Evolutionary conservation across 2,797 vertebrate genomes (phyloP).

Genomic region (Bucorvus abyssinicus): DNA sequence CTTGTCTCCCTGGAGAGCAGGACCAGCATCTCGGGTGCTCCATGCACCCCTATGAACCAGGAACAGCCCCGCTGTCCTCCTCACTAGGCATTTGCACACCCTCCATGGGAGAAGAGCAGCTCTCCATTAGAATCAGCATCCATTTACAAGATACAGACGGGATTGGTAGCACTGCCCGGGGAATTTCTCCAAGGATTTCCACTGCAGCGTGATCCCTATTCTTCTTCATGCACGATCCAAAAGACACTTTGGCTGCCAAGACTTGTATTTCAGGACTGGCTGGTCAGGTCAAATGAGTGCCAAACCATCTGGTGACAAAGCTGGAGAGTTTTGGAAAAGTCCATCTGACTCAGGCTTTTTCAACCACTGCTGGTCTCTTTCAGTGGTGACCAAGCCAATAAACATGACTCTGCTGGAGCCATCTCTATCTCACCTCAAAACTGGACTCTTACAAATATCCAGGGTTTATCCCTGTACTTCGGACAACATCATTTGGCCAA

Average conservation of each 20-base stretch:
- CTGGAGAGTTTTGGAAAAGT: neutral
- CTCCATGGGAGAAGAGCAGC: neutral
- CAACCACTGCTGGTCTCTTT: neutral
- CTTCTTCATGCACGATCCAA: neutral
- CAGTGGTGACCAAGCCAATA: neutral
- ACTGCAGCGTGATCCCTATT: neutral
- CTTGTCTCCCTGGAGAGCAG: neutral
- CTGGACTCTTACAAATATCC: neutral
- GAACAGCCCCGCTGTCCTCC: neutral
- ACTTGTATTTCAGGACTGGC: neutral
- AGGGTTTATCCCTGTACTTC: neutral
- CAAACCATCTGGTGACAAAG: neutral
- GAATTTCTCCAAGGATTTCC: neutral
- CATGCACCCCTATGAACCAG: neutral
- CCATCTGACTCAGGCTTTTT: neutral
- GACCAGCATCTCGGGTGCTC: neutral
- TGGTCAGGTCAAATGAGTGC: neutral
- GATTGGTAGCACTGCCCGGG: neutral
- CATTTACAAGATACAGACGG: neutral
- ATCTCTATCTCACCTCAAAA: neutral
- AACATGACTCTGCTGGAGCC: neutral
- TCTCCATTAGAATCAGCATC: neutral
- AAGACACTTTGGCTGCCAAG: neutral
- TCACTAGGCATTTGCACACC: rapidly evolving
- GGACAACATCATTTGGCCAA: neutral